Percentiles rank a stretch among this genome's conserved stretches.
Evolutionary conservation across 2,888 invertebrate species (phyloP).

Genomic region (Caenorhabditis virilis): DNA sequence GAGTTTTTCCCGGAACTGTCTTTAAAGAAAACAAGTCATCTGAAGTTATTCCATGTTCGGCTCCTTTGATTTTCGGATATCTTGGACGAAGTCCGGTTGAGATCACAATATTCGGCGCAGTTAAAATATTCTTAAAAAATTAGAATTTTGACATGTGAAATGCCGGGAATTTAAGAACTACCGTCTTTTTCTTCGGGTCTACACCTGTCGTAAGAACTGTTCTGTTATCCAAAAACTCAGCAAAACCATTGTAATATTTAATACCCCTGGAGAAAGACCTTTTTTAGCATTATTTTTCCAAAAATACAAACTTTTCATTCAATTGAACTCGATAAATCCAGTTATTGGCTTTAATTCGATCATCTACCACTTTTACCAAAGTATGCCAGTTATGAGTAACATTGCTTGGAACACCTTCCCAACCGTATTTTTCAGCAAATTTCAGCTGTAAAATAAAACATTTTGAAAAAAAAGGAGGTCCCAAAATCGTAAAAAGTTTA

Average conservation of each 20-base stretch:
- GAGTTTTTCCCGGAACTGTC: slow-evolving; percentile 71
- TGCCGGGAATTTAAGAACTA: background rate
- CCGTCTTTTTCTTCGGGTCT: slow-evolving; percentile 36
- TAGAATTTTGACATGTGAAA: background rate
- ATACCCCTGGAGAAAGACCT: slow-evolving; percentile 67
- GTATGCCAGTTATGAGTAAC: slow-evolving; percentile 69
- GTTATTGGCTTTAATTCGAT: slow-evolving; percentile 72
- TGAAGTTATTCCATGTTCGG: slow-evolving; percentile 72
- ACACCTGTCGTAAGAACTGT: slow-evolving; percentile 69
- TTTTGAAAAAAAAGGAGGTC: slow-evolving; percentile 2
- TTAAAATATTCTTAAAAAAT: slow-evolving; percentile 51
- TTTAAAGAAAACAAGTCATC: slow-evolving; percentile 74
- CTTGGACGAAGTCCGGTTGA: slow-evolving; percentile 73
- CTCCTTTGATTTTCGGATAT: slow-evolving; percentile 72
- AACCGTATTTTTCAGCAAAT: slow-evolving; percentile 32
- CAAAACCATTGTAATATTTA: slow-evolving; percentile 72
- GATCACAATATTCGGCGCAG: slow-evolving; percentile 71
- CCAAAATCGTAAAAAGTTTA: background rate
- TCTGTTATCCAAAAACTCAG: slow-evolving; percentile 70
- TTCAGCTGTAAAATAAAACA: slow-evolving; percentile 17
- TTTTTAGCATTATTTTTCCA: background rate
- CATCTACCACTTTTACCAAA: slow-evolving; percentile 31
- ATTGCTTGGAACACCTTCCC: slow-evolving; percentile 23
- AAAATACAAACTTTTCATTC: slow-evolving; percentile 62
- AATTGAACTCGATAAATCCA: slow-evolving; percentile 72